Conservation (phyloP, 2,113 vertebrate species). For the Platichthys flesus region DNA sequence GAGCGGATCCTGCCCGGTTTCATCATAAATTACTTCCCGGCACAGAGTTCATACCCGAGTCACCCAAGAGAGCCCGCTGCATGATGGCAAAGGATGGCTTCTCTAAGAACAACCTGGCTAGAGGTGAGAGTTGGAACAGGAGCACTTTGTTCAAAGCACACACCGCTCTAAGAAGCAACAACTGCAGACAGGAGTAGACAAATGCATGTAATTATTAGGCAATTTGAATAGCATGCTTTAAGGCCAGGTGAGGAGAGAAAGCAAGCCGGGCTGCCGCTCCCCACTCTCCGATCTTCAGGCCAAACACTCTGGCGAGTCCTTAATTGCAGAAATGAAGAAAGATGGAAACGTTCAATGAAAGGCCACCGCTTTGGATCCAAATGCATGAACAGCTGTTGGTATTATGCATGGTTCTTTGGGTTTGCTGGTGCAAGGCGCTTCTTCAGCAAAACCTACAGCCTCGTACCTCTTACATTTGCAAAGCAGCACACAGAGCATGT, state of each 20-base stretch:
- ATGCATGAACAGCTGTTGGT: slow-evolving; percentile 81
- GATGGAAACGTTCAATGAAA: slow-evolving; percentile 71
- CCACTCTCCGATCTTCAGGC: slow-evolving; percentile 50
- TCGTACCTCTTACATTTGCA: slow-evolving; percentile 60
- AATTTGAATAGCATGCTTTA: slow-evolving; percentile 61
- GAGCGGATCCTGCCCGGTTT: slow-evolving; percentile 64
- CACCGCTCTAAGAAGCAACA: slow-evolving; percentile 59
- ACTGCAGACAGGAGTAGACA: slow-evolving; percentile 67
- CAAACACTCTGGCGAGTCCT: slow-evolving; percentile 65
- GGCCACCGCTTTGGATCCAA: slow-evolving; percentile 76
- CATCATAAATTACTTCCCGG: slow-evolving; percentile 75
- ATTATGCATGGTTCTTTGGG: slow-evolving; percentile 69
- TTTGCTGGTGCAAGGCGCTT: slow-evolving; percentile 60
- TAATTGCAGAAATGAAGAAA: slow-evolving; percentile 80
- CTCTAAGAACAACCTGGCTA: slow-evolving; percentile 66
- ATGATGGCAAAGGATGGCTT: slow-evolving; percentile 68
- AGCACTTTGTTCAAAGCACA: slow-evolving; percentile 74
- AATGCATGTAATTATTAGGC: slow-evolving; percentile 79
- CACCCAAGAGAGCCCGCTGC: slow-evolving; percentile 57
- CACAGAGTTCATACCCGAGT: slow-evolving; percentile 71
- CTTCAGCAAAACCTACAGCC: slow-evolving; percentile 57
- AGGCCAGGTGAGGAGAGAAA: slow-evolving; percentile 50
- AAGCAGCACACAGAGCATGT: slow-evolving; percentile 32
- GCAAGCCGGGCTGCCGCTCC: slow-evolving; percentile 52
- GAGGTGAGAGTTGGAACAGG: slow-evolving; percentile 78